A percentile compares a stretch with the other conserved stretches of the same genome.
Conservation (phyloP, 2,113 vertebrate species). For the Leptodactylus fuscus region DNA sequence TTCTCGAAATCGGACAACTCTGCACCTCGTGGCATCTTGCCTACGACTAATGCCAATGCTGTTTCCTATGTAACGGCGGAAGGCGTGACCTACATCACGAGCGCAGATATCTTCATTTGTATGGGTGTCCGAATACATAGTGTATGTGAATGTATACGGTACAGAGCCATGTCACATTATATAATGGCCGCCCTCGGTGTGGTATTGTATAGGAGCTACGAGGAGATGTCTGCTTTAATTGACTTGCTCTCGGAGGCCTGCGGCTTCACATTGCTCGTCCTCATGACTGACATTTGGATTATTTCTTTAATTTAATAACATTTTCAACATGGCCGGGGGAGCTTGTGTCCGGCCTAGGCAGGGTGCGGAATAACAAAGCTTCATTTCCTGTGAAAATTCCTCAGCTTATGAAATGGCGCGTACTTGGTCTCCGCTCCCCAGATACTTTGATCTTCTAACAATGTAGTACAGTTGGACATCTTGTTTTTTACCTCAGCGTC, state of each 20-base stretch:
- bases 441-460: conserved; percentile 37
- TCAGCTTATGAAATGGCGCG: conserved; percentile 67
- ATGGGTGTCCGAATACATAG: too few relatives aligned
- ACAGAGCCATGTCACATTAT: too few relatives aligned
- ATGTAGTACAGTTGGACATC: conserved; percentile 12
- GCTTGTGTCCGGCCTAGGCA: conserved; percentile 57
- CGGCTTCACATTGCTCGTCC: background rate
- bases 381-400: conserved; percentile 77
- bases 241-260: conserved; percentile 21
- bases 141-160: too few relatives aligned
- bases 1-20: too few relatives aligned
- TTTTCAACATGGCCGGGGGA: conserved; percentile 63
- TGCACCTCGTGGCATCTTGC: too few relatives aligned
- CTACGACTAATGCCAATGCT: too few relatives aligned
- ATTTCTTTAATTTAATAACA: conserved; percentile 59
- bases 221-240: conserved; percentile 46
- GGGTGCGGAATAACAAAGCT: conserved; percentile 63
- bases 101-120: too few relatives aligned
- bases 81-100: too few relatives aligned
- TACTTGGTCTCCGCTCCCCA: conserved; percentile 3
- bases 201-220: background rate
- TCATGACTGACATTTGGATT: conserved; percentile 49
- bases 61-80: too few relatives aligned
- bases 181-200: too few relatives aligned
- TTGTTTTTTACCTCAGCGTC: background rate